Evolutionary conservation across 2,888 invertebrate genomes (phyloP).

Genomic region (Coronaproctus castanopsis): DNA sequence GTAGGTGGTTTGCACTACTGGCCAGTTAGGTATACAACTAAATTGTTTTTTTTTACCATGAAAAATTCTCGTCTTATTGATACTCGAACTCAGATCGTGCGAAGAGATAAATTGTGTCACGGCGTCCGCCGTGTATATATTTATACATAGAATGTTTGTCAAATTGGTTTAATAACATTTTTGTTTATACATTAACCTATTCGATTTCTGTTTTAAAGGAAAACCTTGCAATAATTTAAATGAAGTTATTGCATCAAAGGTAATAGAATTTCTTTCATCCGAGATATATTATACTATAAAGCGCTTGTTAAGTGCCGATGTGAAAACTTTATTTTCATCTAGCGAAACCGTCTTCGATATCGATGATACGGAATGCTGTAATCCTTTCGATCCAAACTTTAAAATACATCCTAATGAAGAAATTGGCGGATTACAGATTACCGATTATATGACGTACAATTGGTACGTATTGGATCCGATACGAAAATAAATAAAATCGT

Average conservation of each 20-base stretch:
- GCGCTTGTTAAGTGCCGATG: slow-evolving; percentile 62
- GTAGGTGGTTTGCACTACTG: no score
- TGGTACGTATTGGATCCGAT: no score
- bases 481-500: no score
- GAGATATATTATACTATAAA: slow-evolving; percentile 61
- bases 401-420: slow-evolving; percentile 37
- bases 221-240: slow-evolving; percentile 14
- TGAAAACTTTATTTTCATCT: slow-evolving; percentile 43
- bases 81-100: no score
- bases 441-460: slow-evolving; percentile 61
- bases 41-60: no score
- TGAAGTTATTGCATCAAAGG: slow-evolving; percentile 28
- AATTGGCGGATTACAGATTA: slow-evolving; percentile 66
- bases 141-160: no score
- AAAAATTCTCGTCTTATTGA: no score
- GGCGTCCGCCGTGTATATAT: no score
- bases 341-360: slow-evolving; percentile 21
- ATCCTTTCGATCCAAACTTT: slow-evolving; percentile 52
- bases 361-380: slow-evolving; percentile 28
- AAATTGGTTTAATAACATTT: no score
- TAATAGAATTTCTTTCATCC: slow-evolving; percentile 50
- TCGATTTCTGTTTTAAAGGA: neutral
- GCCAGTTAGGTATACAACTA: no score
- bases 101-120: no score
- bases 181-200: no score